Evolutionary conservation across 1,140 invertebrate species (phyloP).

Genomic region (Octopus sinensis): DNA sequence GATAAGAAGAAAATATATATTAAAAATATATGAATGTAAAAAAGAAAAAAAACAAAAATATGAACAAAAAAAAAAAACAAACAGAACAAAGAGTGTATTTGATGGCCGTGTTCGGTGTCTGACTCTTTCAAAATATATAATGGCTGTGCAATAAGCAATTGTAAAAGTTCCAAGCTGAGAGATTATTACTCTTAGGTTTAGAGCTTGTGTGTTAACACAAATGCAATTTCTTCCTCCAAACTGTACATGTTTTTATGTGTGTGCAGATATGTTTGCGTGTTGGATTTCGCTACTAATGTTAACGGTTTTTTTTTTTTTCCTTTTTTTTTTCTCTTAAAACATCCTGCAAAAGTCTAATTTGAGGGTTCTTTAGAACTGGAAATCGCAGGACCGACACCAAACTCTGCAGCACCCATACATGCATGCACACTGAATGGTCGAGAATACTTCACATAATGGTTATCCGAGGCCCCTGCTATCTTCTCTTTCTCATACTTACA

Average conservation of each 20-base stretch:
- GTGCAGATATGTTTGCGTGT: neutral
- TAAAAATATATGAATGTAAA: no score
- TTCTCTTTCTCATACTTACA: no score
- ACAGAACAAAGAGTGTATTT: neutral
- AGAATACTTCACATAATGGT: no score
- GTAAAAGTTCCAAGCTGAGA: slow-evolving; percentile 9
- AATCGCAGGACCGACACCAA: no score
- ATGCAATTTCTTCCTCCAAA: neutral
- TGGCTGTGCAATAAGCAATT: slow-evolving; percentile 8
- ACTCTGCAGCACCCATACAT: no score
- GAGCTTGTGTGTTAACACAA: neutral
- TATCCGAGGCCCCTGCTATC: no score
- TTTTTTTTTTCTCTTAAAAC: neutral
- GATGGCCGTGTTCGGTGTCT: neutral
- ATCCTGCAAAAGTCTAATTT: neutral
- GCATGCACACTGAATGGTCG: no score
- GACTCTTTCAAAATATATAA: neutral
- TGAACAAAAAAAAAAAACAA: neutral
- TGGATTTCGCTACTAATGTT: neutral
- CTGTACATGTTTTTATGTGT: neutral
- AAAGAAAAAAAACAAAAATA: no score
- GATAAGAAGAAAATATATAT: no score
- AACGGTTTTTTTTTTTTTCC: neutral
- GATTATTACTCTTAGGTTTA: neutral
- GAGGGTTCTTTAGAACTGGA: no score